Evolutionary conservation across 2,888 invertebrate species (phyloP).

Genomic region (Lacanobia wlatinum): DNA sequence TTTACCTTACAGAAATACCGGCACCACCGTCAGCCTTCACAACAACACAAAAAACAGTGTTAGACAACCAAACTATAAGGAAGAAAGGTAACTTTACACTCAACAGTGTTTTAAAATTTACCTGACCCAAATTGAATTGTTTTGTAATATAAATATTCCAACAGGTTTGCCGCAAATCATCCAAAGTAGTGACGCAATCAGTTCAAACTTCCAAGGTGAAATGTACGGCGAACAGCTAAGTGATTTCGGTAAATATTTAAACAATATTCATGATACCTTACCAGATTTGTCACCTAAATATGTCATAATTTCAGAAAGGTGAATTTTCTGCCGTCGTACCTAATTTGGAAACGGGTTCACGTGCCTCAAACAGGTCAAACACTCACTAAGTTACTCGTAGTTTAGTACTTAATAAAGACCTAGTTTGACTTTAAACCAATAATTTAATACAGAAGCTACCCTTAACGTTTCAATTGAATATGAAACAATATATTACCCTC

Average conservation of each 20-base stretch:
- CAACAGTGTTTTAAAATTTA: neutral
- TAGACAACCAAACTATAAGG: conserved; percentile 87
- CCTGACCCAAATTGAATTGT: conserved; percentile 18
- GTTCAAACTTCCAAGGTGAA: conserved; percentile 88
- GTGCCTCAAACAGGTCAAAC: conserved; percentile 24
- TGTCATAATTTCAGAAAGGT: conserved; percentile 15
- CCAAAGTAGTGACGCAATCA: conserved; percentile 83
- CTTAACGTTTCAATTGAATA: conserved; percentile 18
- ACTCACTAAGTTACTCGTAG: conserved; percentile 12
- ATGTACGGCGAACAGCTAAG: conserved; percentile 86
- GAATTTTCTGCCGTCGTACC: neutral
- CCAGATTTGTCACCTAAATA: conserved; percentile 22
- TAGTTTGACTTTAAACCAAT: conserved; percentile 9
- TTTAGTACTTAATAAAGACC: conserved; percentile 17
- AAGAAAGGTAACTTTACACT: conserved; percentile 81
- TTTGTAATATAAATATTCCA: conserved; percentile 41
- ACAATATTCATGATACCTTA: conserved; percentile 30
- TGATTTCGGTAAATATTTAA: conserved; percentile 81
- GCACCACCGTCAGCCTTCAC: conserved; percentile 95
- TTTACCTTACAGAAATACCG: conserved; percentile 93
- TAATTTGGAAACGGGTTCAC: conserved; percentile 10
- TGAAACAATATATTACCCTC: conserved; percentile 11
- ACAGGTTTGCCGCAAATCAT: conserved; percentile 82
- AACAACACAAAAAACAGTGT: conserved; percentile 86
- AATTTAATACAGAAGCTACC: conserved; percentile 7